Evolutionary conservation across 2,113 vertebrate species (phyloP).

Genomic region (Nothobranchius kuhntae): DNA sequence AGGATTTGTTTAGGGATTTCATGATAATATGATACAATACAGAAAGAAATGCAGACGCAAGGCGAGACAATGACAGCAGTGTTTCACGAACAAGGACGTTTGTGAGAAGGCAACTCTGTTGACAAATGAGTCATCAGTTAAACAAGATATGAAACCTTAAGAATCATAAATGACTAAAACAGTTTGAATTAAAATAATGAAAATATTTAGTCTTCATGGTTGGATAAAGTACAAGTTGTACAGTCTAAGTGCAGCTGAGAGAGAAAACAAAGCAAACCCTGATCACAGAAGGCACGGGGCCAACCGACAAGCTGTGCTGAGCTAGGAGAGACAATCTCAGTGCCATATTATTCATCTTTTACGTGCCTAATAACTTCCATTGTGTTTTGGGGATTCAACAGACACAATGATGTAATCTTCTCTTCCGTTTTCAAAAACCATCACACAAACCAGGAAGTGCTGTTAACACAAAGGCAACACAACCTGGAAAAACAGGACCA

Average conservation of each 20-base stretch:
- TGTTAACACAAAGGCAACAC: background rate
- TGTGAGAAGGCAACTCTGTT: slow-evolving; percentile 15
- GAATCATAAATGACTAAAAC: slow-evolving; percentile 10
- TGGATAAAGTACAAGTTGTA: background rate
- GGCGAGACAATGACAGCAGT: slow-evolving; percentile 63
- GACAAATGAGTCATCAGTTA: slow-evolving; percentile 57
- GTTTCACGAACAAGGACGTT: slow-evolving; percentile 51
- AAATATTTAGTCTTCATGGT: slow-evolving; percentile 2
- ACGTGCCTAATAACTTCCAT: slow-evolving; percentile 35
- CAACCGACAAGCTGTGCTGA: background rate
- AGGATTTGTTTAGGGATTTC: slow-evolving; percentile 66
- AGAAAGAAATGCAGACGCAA: slow-evolving; percentile 40
- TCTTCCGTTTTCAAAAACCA: slow-evolving; percentile 24
- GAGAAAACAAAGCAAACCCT: slow-evolving; percentile 23
- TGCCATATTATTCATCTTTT: slow-evolving; percentile 28
- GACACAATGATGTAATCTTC: slow-evolving; percentile 32
- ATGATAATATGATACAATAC: slow-evolving; percentile 68
- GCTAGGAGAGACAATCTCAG: slow-evolving; percentile 6
- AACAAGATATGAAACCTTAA: slow-evolving; percentile 38
- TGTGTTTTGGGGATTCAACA: slow-evolving; percentile 5
- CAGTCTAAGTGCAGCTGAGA: background rate
- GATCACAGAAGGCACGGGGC: slow-evolving; percentile 9
- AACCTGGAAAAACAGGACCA: slow-evolving; percentile 65
- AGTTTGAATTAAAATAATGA: background rate
- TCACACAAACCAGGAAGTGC: slow-evolving; percentile 15